Evolutionary conservation across 2,113 vertebrate species (phyloP), one percentile per base, ranked within the genome.

Genomic region (Ophthalmolycus amberensis): DNA sequence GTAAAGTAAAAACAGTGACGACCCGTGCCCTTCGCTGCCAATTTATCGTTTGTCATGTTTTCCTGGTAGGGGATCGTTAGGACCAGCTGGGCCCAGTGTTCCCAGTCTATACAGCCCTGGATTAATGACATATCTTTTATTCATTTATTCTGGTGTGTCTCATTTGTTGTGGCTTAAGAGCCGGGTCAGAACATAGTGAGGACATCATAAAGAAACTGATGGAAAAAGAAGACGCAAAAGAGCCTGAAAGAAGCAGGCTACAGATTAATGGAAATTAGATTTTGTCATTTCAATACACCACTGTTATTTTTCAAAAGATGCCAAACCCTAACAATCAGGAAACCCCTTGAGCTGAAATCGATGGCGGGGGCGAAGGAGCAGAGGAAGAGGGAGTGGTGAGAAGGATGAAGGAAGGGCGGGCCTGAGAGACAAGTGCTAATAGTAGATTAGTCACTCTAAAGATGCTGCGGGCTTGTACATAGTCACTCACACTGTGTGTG

Each of bases 381-480:
- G 62, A 77, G 66, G 37, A 77, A 44, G 32, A 85, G 66, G 22
- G 54, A 58, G 87, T 70, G 59, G 67, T 29, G 18, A 38, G 54
- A 72, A 37, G 34, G 80, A 64, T 34, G 44, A 48, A 65, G 46
- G 44, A 83, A 40, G 74, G 58, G 71, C 67, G 46, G 63, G 68
- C 37, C 70, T 68, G 77, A 74, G 74, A 89, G 84, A 88, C 80
- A 32, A 89, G 79, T 79, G 79, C 83, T 90, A 88, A 92, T 90
- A 81, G 88, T 83, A 67, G 79, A 87, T 90, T 89, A 87, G 85
- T 92, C 87, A 85, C 83, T 86, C 79, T 84, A 22, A 84, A 85
- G 72, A 81, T 85, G 89, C 89, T 85, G 52, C 75, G 58, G 86
- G 84, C 75, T n/a, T 72, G 25, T 52, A 69, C 81, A 69, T 14